Conservation (phyloP, 1,140 invertebrate species). For the Bombus waltoni region DNA sequence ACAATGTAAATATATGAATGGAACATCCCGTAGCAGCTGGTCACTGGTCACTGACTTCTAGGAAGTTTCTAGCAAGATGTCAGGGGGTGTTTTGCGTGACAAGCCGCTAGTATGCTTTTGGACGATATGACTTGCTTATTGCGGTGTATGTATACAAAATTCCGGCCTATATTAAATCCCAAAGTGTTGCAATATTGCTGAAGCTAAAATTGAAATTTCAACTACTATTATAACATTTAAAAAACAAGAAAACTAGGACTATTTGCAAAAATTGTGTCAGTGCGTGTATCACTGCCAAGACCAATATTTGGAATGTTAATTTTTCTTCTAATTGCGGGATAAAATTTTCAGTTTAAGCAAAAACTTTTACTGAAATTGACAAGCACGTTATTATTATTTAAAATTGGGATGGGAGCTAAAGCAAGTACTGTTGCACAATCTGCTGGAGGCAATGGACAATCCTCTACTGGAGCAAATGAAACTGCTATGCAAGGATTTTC, state of each 20-base stretch:
- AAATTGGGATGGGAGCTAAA: conserved; percentile 89
- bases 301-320: conserved; percentile 40
- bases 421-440: conserved; percentile 90
- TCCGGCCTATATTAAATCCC: conserved; percentile 73
- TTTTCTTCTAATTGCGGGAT: conserved; percentile 14
- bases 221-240: not conserved
- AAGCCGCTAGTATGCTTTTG: conserved; percentile 71
- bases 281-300: conserved; percentile 65
- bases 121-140: conserved; percentile 76
- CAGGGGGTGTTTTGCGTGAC: conserved; percentile 79
- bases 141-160: conserved; percentile 67
- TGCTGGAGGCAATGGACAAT: conserved; percentile 87
- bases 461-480: conserved; percentile 90
- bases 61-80: conserved; percentile 79
- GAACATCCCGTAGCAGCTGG: conserved; percentile 58
- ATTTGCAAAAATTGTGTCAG: conserved; percentile 56
- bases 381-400: conserved; percentile 27
- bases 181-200: conserved; percentile 51
- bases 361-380: not conserved
- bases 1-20: conserved; percentile 35
- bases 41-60: conserved; percentile 67
- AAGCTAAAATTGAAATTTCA: conserved; percentile 25
- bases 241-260: conserved; percentile 20
- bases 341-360: conserved; percentile 34
- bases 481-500: conserved; percentile 87